Evolutionary conservation across 1,140 invertebrate genomes (phyloP).

Genomic region (Hypothenemus hampei): DNA sequence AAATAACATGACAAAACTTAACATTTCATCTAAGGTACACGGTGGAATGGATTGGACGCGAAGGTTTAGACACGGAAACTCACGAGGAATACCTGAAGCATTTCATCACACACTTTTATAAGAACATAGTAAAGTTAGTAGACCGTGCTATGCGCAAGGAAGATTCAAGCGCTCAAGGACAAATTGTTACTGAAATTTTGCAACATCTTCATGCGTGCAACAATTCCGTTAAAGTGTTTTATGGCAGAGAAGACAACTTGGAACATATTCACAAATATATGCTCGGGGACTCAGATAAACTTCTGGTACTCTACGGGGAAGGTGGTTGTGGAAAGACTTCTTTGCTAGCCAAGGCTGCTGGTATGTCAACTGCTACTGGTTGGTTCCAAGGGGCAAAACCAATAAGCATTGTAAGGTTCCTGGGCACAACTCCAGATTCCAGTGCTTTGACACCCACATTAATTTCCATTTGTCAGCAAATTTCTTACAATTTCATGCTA

Average conservation of each 20-base stretch:
- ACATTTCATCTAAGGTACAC: constrained; percentile 73
- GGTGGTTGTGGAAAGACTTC: constrained; percentile 97
- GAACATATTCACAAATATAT: constrained; percentile 82
- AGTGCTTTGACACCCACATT: constrained; percentile 90
- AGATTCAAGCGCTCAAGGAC: constrained; percentile 87
- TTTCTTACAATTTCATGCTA: constrained; percentile 91
- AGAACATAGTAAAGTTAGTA: constrained; percentile 87
- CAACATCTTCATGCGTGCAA: constrained; percentile 96
- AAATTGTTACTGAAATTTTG: constrained; percentile 92
- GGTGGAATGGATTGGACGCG: constrained; percentile 94
- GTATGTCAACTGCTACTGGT: constrained; percentile 60
- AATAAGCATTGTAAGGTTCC: constrained; percentile 84
- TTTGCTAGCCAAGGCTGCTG: constrained; percentile 86
- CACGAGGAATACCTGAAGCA: constrained; percentile 92
- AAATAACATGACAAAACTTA: background rate
- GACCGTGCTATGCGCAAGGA: constrained; percentile 94
- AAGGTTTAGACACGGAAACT: constrained; percentile 87
- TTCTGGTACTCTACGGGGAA: constrained; percentile 91
- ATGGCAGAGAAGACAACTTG: constrained; percentile 85
- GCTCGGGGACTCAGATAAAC: constrained; percentile 76
- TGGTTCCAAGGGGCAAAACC: constrained; percentile 75
- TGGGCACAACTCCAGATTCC: constrained; percentile 95
- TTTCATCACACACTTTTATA: constrained; percentile 94
- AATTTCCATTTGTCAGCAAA: constrained; percentile 94
- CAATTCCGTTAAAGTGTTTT: constrained; percentile 93